Conservation (phyloP, 1,140 invertebrate genomes). For the Lerema accius region DNA sequence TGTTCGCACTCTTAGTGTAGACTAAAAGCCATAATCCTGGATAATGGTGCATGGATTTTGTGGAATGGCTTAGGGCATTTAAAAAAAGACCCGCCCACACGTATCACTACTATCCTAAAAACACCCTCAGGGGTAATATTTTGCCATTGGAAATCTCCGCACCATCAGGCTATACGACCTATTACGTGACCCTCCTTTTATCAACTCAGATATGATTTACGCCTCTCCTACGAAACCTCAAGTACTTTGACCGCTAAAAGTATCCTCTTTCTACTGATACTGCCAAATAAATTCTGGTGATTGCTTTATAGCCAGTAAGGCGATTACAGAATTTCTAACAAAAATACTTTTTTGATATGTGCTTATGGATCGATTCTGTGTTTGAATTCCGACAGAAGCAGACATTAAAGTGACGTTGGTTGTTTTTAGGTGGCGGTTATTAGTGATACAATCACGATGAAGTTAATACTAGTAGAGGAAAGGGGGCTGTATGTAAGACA, state of each 20-base stretch:
- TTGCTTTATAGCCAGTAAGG: slow-evolving; percentile 13
- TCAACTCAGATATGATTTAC: slow-evolving; percentile 32
- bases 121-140: slow-evolving; percentile 1
- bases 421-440: too few relatives aligned
- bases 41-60: background rate
- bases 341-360: background rate
- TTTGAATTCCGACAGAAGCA: too few relatives aligned
- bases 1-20: background rate
- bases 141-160: slow-evolving; percentile 15
- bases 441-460: too few relatives aligned
- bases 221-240: slow-evolving; percentile 15
- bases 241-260: slow-evolving; percentile 20
- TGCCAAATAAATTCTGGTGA: slow-evolving; percentile 5
- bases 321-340: background rate
- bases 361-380: too few relatives aligned
- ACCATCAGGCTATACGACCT: slow-evolving; percentile 22
- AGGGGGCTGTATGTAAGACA: too few relatives aligned
- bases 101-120: background rate
- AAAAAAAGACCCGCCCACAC: background rate
- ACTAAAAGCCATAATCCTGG: background rate
- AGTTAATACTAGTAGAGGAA: too few relatives aligned
- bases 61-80: background rate
- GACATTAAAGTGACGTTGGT: too few relatives aligned
- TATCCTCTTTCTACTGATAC: slow-evolving; percentile 15
- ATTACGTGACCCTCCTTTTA: slow-evolving; percentile 32